Base-by-base conservation (phyloP, 2,113 vertebrate genomes). In the Capreolus pygargus region DNA sequence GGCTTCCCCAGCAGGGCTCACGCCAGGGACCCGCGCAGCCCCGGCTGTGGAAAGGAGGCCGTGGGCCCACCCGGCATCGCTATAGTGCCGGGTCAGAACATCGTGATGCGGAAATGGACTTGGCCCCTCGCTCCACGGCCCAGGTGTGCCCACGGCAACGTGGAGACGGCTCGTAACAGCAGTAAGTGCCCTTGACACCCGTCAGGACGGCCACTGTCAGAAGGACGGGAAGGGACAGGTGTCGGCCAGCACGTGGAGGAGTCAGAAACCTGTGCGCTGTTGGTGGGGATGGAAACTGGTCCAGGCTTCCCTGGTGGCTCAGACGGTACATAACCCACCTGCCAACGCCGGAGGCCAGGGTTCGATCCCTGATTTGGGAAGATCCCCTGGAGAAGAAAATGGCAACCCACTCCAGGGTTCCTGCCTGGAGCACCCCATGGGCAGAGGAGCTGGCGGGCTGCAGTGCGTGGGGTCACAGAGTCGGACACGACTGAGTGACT, bases 51-150 rank as follows among this genome's bases (percentile, higher is more conserved):
- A 47, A 30, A 43, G 36, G 64, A 70, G 88, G 5, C 7, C 2
- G 0, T 4, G 30, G 43, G 60, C 23, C 25, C 36, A 61, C 17
- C 43, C 1, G 0, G 74, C 16, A 7, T 6, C 55, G 7, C 33
- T 2, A 1, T 19, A 0, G 36, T 0, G 2, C n/a, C 12, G 4
- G 10, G 36, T 55, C 13, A 25, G 50, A 64, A 30, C 13, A 2
- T 9, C 7, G 2, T 4, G 39, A 21, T 4, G 7, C 1, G 10
- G 15, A 67, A 7, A 3, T 13, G 25, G 28, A 11, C 39, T 8
- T 7, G 0, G 64, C 47, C 7, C 7, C 54, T 54, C 27, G 0
- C 17, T 4, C 54, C 23, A 0, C 0, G 15, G 45, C 0, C 0
- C 3, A 45, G 88, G 67, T 2, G 23, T 9, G 21, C 28, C 21